Evolutionary conservation across 2,113 vertebrate species (phyloP).

Genomic region (Origma solitaria): DNA sequence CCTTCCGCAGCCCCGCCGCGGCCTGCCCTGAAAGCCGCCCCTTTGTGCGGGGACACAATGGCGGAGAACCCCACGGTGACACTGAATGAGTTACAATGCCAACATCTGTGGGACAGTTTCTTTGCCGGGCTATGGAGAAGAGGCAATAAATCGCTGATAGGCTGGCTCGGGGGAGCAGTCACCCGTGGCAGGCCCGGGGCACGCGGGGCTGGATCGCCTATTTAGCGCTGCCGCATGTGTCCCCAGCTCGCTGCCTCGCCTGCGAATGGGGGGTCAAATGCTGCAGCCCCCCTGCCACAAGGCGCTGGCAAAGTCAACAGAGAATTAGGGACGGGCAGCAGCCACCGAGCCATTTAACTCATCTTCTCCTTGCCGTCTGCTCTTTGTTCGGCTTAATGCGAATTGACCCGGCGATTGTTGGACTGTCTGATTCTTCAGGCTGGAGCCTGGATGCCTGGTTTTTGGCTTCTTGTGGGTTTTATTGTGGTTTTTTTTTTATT

Average conservation of each 20-base stretch:
- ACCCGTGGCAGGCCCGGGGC: slow-evolving; percentile 50
- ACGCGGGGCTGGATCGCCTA: background rate
- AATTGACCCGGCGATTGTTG: slow-evolving; percentile 24
- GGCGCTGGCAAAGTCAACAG: slow-evolving; percentile 40
- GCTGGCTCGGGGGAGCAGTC: slow-evolving; percentile 25
- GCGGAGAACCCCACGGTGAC: slow-evolving; percentile 52
- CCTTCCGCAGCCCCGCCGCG: background rate
- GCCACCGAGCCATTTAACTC: slow-evolving; percentile 16
- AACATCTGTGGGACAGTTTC: slow-evolving; percentile 58
- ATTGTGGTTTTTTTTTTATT: background rate
- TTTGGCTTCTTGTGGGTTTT: background rate
- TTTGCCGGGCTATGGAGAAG: slow-evolving; percentile 36
- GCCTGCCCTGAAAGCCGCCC: slow-evolving; percentile 32
- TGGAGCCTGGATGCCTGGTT: background rate
- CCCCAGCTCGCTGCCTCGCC: background rate
- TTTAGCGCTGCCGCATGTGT: background rate
- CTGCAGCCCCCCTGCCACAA: background rate
- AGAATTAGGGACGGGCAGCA: slow-evolving; percentile 18
- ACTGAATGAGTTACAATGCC: slow-evolving; percentile 54
- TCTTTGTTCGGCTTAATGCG: slow-evolving; percentile 42
- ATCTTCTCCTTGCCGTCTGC: background rate
- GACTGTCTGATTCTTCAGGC: slow-evolving; percentile 46
- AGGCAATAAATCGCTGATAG: slow-evolving; percentile 53
- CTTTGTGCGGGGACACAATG: slow-evolving; percentile 49
- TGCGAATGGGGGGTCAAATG: slow-evolving; percentile 46